Evolutionary conservation across 2,888 invertebrate species (phyloP).

Genomic region (Parnassius orleans): DNA sequence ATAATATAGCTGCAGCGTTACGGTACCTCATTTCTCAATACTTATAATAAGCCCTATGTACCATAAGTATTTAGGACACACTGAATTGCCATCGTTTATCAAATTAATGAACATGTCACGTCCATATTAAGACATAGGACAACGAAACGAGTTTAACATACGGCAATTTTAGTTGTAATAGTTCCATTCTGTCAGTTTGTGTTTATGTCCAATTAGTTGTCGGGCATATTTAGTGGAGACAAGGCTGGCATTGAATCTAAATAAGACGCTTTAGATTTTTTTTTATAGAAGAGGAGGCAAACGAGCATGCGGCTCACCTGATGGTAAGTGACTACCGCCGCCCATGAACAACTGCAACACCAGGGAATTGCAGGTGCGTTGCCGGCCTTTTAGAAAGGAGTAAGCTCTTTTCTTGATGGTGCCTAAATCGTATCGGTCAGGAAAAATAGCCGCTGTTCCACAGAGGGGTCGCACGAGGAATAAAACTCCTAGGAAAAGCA

Average conservation of each 20-base stretch:
- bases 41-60: constrained; percentile 9
- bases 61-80: constrained; percentile 45
- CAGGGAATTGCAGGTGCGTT: too few species aligned
- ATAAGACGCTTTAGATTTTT: not conserved
- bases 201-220: constrained; percentile 17
- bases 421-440: too few species aligned
- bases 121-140: constrained; percentile 44
- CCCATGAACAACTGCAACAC: too few species aligned
- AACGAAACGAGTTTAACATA: constrained; percentile 30
- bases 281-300: not conserved
- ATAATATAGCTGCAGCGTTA: too few species aligned
- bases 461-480: too few species aligned
- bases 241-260: not conserved
- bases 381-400: too few species aligned
- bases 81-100: constrained; percentile 35
- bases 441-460: too few species aligned
- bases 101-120: constrained; percentile 46
- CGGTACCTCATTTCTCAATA: too few species aligned
- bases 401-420: too few species aligned
- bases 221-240: constrained; percentile 1
- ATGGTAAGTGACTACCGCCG: too few species aligned
- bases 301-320: too few species aligned
- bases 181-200: constrained; percentile 20
- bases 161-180: constrained; percentile 11
- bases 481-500: too few species aligned